These are phyloP conservation scores for Cyclopterus lumpus DNA, from an alignment of 2,797 vertebrate species.

Conservation along the genomic window DNA sequence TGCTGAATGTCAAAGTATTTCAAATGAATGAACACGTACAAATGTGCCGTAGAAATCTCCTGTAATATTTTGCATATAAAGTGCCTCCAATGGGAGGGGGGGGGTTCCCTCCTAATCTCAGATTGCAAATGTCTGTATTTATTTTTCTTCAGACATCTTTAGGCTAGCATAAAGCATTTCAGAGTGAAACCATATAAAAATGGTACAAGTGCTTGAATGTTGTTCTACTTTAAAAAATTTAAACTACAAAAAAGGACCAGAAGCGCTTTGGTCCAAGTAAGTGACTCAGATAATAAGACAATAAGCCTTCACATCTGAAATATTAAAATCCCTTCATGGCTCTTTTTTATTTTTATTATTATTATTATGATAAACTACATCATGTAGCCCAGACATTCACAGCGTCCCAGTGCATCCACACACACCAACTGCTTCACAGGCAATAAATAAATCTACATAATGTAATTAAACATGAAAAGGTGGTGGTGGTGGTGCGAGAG, in stretches of 20 bases:
- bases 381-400: no score
- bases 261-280: background rate
- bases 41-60: background rate
- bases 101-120: background rate
- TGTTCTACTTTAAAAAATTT: background rate
- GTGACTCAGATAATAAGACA: background rate
- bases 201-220: background rate
- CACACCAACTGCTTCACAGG: constrained; percentile 50
- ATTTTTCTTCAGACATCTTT: constrained; percentile 5
- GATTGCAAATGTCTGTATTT: background rate
- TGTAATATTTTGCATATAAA: constrained; percentile 2
- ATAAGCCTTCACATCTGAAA: background rate
- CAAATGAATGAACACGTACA: background rate
- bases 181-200: no score
- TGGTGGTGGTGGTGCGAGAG: constrained; percentile 8
- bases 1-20: background rate
- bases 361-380: background rate
- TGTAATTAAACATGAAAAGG: constrained; percentile 59
- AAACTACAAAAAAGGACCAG: background rate
- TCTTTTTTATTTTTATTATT: background rate
- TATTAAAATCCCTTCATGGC: background rate
- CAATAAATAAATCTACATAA: constrained; percentile 75
- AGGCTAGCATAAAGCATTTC: background rate
- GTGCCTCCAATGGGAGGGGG: background rate
- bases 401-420: no score